Percentiles rank a stretch among this genome's conserved stretches.
These are phyloP conservation scores for Patella ulyssiponensis DNA, from an alignment of 2,888 invertebrate genomes.

Conservation along the genomic window DNA sequence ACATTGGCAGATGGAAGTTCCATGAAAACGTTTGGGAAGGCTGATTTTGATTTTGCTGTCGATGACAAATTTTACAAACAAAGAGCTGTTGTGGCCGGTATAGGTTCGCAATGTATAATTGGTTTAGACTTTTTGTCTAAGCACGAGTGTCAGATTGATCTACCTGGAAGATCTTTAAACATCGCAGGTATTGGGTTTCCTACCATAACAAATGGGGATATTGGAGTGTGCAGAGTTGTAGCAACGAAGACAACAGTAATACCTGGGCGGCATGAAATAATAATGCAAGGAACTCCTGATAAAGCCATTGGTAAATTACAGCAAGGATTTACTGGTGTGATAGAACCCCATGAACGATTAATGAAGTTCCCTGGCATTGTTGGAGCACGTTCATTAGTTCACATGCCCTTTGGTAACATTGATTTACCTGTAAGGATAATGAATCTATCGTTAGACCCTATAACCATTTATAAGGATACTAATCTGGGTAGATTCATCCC, in stretches of 20 bases:
- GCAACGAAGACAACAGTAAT: background rate
- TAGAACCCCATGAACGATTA: conserved; percentile 16
- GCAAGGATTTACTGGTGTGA: conserved; percentile 9
- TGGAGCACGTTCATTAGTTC: conserved; percentile 16
- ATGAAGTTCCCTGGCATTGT: conserved; percentile 20
- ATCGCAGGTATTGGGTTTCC: background rate
- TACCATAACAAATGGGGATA: background rate
- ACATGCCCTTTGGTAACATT: background rate
- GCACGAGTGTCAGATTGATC: background rate
- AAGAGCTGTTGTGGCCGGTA: background rate
- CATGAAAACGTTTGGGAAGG: background rate
- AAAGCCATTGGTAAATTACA: conserved; percentile 17
- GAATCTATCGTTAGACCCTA: conserved; percentile 15
- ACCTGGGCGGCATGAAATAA: conserved; percentile 14
- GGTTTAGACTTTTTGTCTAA: conserved; percentile 20
- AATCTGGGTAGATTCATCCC: background rate
- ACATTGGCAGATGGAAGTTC: background rate
- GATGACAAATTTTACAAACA: background rate
- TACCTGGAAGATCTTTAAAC: background rate
- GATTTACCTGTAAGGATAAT: conserved; percentile 17
- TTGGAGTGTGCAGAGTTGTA: background rate
- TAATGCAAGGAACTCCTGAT: conserved; percentile 1
- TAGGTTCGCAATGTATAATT: background rate
- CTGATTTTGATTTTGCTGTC: background rate
- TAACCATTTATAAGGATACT: conserved; percentile 19